Evolutionary conservation across 2,888 invertebrate species (phyloP).

Genomic region (Lamellibrachia columna): DNA sequence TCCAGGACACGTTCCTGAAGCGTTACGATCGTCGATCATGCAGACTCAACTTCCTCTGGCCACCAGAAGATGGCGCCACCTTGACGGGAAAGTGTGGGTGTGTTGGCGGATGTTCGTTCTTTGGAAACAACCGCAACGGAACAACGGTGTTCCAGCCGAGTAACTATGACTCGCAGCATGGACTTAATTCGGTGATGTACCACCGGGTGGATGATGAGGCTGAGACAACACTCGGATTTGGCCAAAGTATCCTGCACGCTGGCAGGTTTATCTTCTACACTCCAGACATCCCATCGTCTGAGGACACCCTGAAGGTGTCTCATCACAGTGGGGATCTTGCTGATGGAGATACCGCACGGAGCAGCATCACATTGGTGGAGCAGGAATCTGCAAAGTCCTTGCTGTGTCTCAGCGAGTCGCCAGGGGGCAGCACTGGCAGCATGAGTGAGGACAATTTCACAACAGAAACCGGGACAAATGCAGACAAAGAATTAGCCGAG

Average conservation of each 20-base stretch:
- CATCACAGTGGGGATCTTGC: neutral
- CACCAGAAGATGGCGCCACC: slow-evolving; percentile 68
- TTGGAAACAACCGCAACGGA: slow-evolving; percentile 91
- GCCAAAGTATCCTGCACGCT: slow-evolving; percentile 91
- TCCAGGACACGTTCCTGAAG: slow-evolving; percentile 67
- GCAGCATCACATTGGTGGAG: slow-evolving; percentile 32
- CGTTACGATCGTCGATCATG: slow-evolving; percentile 81
- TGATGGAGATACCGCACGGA: slow-evolving; percentile 23
- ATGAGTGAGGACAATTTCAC: neutral
- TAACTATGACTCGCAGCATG: slow-evolving; percentile 35
- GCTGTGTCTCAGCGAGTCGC: neutral
- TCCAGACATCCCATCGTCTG: slow-evolving; percentile 71
- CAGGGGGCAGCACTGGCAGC: neutral
- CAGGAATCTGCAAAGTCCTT: slow-evolving; percentile 3
- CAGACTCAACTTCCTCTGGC: slow-evolving; percentile 95
- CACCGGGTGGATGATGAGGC: slow-evolving; percentile 49
- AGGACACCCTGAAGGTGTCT: neutral
- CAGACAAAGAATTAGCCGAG: neutral
- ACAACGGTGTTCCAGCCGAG: slow-evolving; percentile 84
- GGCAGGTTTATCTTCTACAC: slow-evolving; percentile 88
- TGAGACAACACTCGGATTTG: slow-evolving; percentile 82
- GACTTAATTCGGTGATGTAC: slow-evolving; percentile 39
- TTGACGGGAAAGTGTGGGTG: slow-evolving; percentile 83
- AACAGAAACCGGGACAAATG: neutral
- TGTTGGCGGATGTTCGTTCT: slow-evolving; percentile 93